A percentile compares a stretch with the other conserved stretches of the same genome.
Conservation (phyloP, 2,113 vertebrate genomes). For the Podarcis cretensis region DNA sequence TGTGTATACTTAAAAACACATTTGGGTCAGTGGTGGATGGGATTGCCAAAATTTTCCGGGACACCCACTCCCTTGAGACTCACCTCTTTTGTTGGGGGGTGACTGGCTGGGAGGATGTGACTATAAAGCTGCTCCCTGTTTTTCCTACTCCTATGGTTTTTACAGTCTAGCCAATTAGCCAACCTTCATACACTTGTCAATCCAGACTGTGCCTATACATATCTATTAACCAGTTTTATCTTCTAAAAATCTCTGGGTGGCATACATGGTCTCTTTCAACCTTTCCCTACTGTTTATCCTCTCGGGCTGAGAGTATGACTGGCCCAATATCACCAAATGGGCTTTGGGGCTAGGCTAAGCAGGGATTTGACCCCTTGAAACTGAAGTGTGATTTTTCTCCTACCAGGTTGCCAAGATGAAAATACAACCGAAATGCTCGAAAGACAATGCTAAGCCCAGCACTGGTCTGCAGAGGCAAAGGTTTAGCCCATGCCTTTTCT, state of each 20-base stretch:
- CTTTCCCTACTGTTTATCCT: neutral
- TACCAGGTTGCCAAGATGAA: neutral
- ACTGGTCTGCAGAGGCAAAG: neutral
- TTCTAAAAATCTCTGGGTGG: neutral
- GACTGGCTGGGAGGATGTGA: neutral
- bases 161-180: neutral
- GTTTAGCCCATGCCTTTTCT: rapidly evolving
- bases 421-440: neutral
- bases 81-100: neutral
- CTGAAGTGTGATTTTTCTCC: neutral
- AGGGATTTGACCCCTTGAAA: neutral
- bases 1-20: too few species aligned
- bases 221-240: neutral
- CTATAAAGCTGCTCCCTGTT: neutral
- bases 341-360: neutral
- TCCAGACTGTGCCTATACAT: neutral
- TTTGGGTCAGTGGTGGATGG: too few species aligned
- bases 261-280: neutral
- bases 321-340: neutral
- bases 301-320: neutral
- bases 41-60: too few species aligned
- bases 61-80: too few species aligned
- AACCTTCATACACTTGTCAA: too few species aligned
- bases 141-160: neutral
- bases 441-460: rapidly evolving